These are phyloP conservation scores for Tachuris rubrigastra DNA, from an alignment of 2,113 vertebrate species.

Conservation along the genomic window DNA sequence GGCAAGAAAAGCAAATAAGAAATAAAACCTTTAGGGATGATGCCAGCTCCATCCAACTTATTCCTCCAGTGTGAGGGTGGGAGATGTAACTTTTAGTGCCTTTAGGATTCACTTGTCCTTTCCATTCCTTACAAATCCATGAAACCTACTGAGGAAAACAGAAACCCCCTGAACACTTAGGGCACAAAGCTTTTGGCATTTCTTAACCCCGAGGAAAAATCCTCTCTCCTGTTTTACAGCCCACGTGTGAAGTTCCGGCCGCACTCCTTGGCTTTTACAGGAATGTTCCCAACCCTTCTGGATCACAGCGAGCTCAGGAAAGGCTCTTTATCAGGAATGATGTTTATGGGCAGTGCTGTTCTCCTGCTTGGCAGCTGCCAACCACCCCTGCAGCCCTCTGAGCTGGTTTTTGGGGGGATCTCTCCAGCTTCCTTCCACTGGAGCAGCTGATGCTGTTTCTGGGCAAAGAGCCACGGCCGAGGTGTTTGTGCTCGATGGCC, in stretches of 20 bases:
- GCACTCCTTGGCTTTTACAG: slow-evolving; percentile 7
- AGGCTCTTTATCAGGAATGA: background rate
- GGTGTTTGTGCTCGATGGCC: slow-evolving; percentile 38
- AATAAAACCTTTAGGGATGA: background rate
- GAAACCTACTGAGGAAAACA: background rate
- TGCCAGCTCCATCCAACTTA: background rate
- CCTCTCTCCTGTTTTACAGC: slow-evolving; percentile 33
- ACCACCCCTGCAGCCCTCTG: background rate
- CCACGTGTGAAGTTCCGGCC: slow-evolving; percentile 28
- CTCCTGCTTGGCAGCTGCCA: background rate
- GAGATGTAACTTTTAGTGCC: background rate
- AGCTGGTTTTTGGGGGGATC: background rate
- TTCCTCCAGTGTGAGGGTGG: background rate
- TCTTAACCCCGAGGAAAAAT: background rate
- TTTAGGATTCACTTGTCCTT: background rate
- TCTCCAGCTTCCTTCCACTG: slow-evolving; percentile 38
- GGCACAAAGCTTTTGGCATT: slow-evolving; percentile 46
- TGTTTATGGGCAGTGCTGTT: background rate
- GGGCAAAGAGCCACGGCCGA: slow-evolving; percentile 48
- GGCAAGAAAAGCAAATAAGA: background rate
- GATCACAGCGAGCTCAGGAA: slow-evolving; percentile 31
- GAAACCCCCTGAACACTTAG: background rate
- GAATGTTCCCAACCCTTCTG: slow-evolving; percentile 34
- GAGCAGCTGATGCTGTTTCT: slow-evolving; percentile 29
- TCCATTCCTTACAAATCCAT: background rate